Evolutionary conservation across 2,888 invertebrate genomes (phyloP).

Genomic region (Phortica magna): DNA sequence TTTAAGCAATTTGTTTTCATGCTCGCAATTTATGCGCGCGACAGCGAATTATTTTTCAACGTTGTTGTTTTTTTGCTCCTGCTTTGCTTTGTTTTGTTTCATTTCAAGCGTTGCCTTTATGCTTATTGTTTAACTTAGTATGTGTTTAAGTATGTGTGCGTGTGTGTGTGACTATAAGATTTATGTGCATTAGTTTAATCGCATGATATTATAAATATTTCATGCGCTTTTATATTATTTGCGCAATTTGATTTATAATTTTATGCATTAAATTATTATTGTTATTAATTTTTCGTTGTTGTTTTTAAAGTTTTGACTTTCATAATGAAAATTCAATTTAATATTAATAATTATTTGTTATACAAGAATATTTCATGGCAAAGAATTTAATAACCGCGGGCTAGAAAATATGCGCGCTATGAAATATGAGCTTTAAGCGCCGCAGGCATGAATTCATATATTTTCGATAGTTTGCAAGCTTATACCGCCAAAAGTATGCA

Average conservation of each 20-base stretch:
- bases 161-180: conserved; percentile 30
- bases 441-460: not conserved
- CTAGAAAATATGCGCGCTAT: not conserved
- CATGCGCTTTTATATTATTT: conserved; percentile 19
- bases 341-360: not conserved
- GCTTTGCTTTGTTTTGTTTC: too few relatives aligned
- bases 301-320: not conserved
- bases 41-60: conserved; percentile 1
- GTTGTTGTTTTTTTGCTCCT: too few relatives aligned
- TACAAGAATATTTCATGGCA: not conserved
- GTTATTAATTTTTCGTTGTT: conserved; percentile 2
- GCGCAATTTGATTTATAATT: conserved; percentile 24
- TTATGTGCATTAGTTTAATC: conserved; percentile 38
- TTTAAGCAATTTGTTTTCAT: conserved; percentile 65
- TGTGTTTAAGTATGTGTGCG: not conserved
- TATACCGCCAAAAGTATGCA: too few relatives aligned
- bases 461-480: not conserved
- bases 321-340: not conserved
- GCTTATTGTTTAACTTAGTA: not conserved
- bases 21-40: conserved; percentile 18
- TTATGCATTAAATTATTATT: conserved; percentile 6
- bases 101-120: too few relatives aligned
- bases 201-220: conserved; percentile 36
- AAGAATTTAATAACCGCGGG: not conserved
- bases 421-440: not conserved